Percentiles rank a stretch among this genome's conserved stretches.
Evolutionary conservation across 2,888 invertebrate genomes (phyloP).

Genomic region (Lithophane socia): DNA sequence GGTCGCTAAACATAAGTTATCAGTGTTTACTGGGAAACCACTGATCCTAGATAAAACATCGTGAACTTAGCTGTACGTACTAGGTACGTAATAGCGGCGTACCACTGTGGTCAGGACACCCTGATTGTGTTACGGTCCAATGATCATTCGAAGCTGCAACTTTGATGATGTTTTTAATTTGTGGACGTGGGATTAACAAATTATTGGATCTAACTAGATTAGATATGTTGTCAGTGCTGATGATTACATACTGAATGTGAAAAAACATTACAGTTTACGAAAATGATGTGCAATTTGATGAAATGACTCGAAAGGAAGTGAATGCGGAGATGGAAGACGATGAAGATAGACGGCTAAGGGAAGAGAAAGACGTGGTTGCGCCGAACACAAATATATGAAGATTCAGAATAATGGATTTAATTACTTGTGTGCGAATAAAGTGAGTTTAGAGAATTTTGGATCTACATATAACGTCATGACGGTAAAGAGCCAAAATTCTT

Average conservation of each 20-base stretch:
- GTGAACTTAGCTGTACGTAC: constrained; percentile 36
- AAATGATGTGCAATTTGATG: neutral
- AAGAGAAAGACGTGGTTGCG: neutral
- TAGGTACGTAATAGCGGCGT: constrained; percentile 33
- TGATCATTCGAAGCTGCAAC: constrained; percentile 26
- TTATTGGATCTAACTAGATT: neutral
- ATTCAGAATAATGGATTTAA: neutral
- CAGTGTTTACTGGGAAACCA: constrained; percentile 52
- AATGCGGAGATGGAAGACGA: neutral
- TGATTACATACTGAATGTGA: neutral
- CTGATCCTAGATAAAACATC: constrained; percentile 57
- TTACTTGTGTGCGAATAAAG: neutral
- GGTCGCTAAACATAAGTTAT: constrained; percentile 56
- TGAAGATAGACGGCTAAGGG: neutral
- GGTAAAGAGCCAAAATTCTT: no score
- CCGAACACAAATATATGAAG: no score
- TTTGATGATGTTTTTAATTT: constrained; percentile 30
- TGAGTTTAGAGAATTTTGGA: neutral
- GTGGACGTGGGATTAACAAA: constrained; percentile 2
- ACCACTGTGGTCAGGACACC: constrained; percentile 42
- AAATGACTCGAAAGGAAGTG: neutral
- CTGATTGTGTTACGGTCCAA: constrained; percentile 17
- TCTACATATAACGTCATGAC: neutral
- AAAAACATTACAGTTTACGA: no score
- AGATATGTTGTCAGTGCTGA: neutral